Evolutionary conservation across 1,140 invertebrate genomes (phyloP), one percentile per base, ranked within the genome.

Genomic region (Diabrotica virgifera): DNA sequence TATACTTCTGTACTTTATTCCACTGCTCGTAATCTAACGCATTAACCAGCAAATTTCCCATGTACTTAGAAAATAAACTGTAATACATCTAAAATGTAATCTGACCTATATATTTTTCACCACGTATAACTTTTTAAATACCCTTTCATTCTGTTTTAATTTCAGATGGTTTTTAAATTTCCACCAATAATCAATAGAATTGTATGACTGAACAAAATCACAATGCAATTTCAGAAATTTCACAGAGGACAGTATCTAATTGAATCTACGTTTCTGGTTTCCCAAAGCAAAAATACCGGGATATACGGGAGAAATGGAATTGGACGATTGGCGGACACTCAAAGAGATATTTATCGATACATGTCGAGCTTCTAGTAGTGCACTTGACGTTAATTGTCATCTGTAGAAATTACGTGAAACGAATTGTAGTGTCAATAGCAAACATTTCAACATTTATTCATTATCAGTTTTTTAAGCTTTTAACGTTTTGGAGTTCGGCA

Each of bases 331-430:
- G 40, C 40, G 8, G n/a, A 10, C n/a, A n/a, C n/a, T 10, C 40
- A 46, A 46, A 46, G 40, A 46, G 40, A 46, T 46, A n/a, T 46
- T 46, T n/a, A 46, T 46, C 40, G 40, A 46, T n/a, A 46, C 40
- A 46, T n/a, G n/a, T 46, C 40, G n/a, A 46, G 8, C 40, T 46
- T 46, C 40, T 46, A 8, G n/a, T 46, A 46, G 40, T 46, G 40
- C 40, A 46, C 8, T 46, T 46, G 40, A 46, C 40, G n/a, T 46
- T 46, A 46, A 46, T 46, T 46, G 40, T 46, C 40, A 46, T 46
- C 40, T 46, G 40, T 46, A n/a, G 40, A 46, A 46, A 46, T 46
- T 46, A 46, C 40, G 40, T n/a, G n/a, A n/a, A 8, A 10, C 40
- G 40, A 46, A 46, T 46, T 46, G 40, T 10, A 46, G n/a, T 46